These are phyloP conservation scores for Gasterosteus nipponicus DNA, from an alignment of 2,113 vertebrate genomes.

Conservation along the genomic window DNA sequence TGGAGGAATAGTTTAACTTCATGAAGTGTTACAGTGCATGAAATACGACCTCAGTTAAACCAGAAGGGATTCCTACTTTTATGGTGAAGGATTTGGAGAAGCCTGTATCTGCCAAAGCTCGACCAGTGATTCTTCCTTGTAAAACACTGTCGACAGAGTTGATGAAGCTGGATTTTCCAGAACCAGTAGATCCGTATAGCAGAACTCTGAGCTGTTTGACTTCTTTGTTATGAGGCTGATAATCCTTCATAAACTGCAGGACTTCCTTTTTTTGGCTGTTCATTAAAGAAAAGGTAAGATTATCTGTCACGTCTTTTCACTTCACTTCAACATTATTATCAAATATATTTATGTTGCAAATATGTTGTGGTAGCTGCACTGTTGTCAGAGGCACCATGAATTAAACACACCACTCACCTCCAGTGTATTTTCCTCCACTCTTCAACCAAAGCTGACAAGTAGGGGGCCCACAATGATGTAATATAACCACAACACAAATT, in stretches of 20 bases:
- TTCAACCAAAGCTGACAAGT: background rate
- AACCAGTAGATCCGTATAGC: background rate
- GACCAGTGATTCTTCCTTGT: background rate
- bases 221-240: background rate
- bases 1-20: background rate
- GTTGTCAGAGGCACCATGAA: background rate
- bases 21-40: background rate
- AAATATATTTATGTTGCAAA: background rate
- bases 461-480: background rate
- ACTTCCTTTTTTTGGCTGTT: background rate
- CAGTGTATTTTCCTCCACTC: background rate
- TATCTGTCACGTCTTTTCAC: background rate
- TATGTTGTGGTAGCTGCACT: background rate
- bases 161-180: conserved; percentile 50
- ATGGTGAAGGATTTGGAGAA: background rate
- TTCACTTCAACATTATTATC: background rate
- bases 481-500: background rate
- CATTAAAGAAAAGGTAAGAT: background rate
- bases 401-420: conserved; percentile 1
- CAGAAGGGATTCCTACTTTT: conserved; percentile 9
- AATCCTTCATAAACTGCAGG: background rate
- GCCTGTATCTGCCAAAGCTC: background rate
- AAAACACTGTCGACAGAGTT: conserved; percentile 53
- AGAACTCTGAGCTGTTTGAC: background rate
- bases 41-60: background rate